Percentiles rank a stretch among this genome's conserved stretches.
Conservation (phyloP, 1,140 invertebrate genomes). For the Lepidostoma basale region DNA sequence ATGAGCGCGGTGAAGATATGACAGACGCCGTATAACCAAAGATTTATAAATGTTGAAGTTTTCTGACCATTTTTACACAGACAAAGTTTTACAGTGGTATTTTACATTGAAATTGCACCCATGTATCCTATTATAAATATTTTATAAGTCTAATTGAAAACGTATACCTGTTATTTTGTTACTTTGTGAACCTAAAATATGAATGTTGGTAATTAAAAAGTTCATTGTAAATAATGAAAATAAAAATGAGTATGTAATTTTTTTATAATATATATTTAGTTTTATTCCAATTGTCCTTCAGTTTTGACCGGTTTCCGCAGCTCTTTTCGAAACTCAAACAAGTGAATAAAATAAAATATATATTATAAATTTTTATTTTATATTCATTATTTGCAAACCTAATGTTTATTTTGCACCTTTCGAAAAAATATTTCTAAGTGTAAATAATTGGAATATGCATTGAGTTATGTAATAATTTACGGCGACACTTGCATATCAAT, state of each 20-base stretch:
- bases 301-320: too few relatives aligned
- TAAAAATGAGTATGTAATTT: too few relatives aligned
- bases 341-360: too few relatives aligned
- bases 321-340: too few relatives aligned
- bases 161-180: conserved; percentile 11
- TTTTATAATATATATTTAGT: too few relatives aligned
- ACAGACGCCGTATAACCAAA: conserved; percentile 38
- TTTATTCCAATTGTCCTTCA: too few relatives aligned
- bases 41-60: conserved; percentile 20
- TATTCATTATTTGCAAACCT: too few relatives aligned
- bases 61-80: conserved; percentile 14
- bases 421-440: conserved; percentile 27
- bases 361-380: too few relatives aligned
- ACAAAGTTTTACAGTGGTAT: conserved; percentile 11
- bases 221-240: too few relatives aligned
- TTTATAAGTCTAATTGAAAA: conserved; percentile 7
- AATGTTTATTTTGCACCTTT: conserved; percentile 21
- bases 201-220: too few relatives aligned
- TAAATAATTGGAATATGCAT: conserved; percentile 27
- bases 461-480: conserved; percentile 9
- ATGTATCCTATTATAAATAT: too few relatives aligned
- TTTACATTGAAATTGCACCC: conserved; percentile 11
- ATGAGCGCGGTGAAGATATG: conserved; percentile 21
- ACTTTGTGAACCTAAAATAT: conserved; percentile 6
- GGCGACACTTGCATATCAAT: conserved; percentile 2